Base-by-base conservation (phyloP, 1,140 invertebrate genomes). In the Sitobion miscanthi region DNA sequence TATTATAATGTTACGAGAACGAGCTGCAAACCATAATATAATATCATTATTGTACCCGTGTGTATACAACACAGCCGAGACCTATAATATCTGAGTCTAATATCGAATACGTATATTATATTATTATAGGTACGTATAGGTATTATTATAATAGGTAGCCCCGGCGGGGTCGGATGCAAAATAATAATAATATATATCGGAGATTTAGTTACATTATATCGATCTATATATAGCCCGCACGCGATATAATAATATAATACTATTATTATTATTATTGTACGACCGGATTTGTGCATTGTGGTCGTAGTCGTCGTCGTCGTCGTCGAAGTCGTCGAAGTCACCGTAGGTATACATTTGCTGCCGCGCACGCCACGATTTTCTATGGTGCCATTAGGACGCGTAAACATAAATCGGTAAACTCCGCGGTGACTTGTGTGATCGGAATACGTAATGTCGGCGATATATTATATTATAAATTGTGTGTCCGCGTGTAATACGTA, bases 341-440 rank as follows among this genome's bases (percentile, higher is more conserved):
- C 20, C 3, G n/a, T 23, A 45, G n/a, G 14, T 38, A 83, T 21
- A 85, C 21, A 52, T 52, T 52, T 52, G 17, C 14, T 52, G 14
- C 47, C 47, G 45, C 30, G 25, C 85, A 47, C 25, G 23, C 85
- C 38, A n/a, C 85, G 25, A 25, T 86, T 86, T 86, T 86, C 85
- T 86, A 86, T 86, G 85, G 85, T 86, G 14, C 85, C 85, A 86
- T 86, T 86, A 86, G 42, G 42, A 86, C 85, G 85, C 85, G 85
- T 47, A 86, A 86, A 86, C 85, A 86, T 86, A 86, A 86, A 86
- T 86, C 85, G 85, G 85, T 86, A 47, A 47, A 86, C 85, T 86
- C 42, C 85, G 85, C 85, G 42, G 85, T 47, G 85, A 86, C 85
- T 86, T 47, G 85, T 86, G 42, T n/a, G 85, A 86, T 86, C 85